phyloP scores from a whole-genome alignment of 1,140 invertebrate genomes.

The Wiebesia pumilae region DNA sequence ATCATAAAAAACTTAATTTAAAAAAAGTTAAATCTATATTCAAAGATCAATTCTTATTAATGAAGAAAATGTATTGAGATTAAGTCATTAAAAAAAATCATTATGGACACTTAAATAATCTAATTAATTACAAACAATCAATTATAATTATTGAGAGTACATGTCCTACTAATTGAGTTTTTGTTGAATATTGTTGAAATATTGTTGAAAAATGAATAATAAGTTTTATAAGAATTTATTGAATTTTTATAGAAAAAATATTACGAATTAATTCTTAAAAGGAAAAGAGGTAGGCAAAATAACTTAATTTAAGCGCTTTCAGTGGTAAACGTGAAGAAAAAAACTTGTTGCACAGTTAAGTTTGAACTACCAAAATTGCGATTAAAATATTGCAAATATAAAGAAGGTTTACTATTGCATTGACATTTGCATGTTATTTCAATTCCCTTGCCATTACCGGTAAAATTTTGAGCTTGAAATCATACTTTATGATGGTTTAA shows the following conservation, averaged over 20 bases:
- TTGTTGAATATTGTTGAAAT: too few relatives aligned
- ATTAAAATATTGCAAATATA: conserved; percentile 58
- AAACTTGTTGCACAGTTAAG: conserved; percentile 73
- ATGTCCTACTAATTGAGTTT: too few relatives aligned
- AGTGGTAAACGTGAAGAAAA: conserved; percentile 73
- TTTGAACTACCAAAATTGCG: conserved; percentile 62
- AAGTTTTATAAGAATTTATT: too few relatives aligned
- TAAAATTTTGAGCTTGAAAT: neutral
- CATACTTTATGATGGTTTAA: too few relatives aligned
- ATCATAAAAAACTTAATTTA: neutral
- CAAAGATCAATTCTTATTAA: too few relatives aligned
- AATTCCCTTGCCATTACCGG: neutral
- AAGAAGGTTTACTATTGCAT: neutral
- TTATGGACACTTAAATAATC: too few relatives aligned
- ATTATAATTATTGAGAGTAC: too few relatives aligned
- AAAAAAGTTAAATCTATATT: too few relatives aligned
- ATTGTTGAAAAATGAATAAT: too few relatives aligned
- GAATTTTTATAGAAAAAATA: neutral
- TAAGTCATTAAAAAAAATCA: too few relatives aligned
- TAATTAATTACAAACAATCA: too few relatives aligned
- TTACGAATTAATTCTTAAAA: neutral
- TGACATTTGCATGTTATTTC: conserved; percentile 10
- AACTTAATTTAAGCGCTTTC: conserved; percentile 70
- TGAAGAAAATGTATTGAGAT: too few relatives aligned
- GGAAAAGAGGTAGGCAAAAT: conserved; percentile 69